These are phyloP conservation scores for Acronicta aceris DNA, from an alignment of 2,888 invertebrate genomes.

Conservation along the genomic window DNA sequence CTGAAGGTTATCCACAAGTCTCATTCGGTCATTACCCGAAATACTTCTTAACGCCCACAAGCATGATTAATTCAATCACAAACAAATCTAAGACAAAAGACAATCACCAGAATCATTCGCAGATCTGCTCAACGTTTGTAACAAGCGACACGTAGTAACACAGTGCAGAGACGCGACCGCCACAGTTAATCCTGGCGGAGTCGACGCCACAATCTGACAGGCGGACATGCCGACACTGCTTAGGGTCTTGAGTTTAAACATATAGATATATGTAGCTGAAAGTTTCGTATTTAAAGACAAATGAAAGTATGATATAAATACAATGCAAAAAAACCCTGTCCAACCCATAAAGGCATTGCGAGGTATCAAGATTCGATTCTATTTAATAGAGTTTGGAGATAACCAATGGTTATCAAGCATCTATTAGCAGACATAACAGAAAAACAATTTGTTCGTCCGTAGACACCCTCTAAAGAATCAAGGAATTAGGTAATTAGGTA, in stretches of 20 bases:
- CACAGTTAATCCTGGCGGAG: slow-evolving; percentile 75
- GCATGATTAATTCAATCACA: neutral
- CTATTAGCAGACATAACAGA: too few relatives aligned
- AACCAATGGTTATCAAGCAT: too few relatives aligned
- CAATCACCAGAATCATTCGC: slow-evolving; percentile 8
- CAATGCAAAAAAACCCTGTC: neutral
- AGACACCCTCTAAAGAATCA: too few relatives aligned
- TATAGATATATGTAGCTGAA: slow-evolving; percentile 1
- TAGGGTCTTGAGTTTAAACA: slow-evolving; percentile 28
- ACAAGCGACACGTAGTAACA: slow-evolving; percentile 60
- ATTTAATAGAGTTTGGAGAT: too few relatives aligned
- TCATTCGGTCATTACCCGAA: neutral
- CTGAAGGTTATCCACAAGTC: too few relatives aligned
- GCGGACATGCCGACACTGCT: slow-evolving; percentile 64
- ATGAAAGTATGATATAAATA: neutral
- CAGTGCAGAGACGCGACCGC: slow-evolving; percentile 59
- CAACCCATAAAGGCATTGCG: too few relatives aligned
- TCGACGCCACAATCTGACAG: slow-evolving; percentile 77
- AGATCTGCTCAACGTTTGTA: slow-evolving; percentile 32
- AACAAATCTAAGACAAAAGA: neutral
- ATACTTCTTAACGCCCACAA: neutral
- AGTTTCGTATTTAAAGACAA: neutral
- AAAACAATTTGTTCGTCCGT: too few relatives aligned
- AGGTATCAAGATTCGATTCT: too few relatives aligned
- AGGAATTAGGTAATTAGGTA: too few relatives aligned